phyloP scores from a whole-genome alignment of 2,797 vertebrate species.

The Perdix hodgsoniae region DNA sequence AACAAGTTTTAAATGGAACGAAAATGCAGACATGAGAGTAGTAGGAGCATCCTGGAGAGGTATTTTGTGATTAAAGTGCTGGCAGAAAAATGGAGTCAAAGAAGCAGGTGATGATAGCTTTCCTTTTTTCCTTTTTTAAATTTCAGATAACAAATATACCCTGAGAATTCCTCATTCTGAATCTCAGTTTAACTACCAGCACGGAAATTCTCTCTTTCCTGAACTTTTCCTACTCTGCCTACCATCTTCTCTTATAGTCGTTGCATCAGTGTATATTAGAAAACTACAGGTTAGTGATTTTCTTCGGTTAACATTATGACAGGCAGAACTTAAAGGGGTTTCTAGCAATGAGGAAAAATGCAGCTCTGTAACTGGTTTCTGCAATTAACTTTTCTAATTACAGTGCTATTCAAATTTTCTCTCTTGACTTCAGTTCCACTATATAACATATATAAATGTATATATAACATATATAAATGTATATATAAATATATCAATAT shows the following conservation, averaged over 20 bases:
- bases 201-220: conserved; percentile 20
- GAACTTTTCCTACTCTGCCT: neutral
- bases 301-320: neutral
- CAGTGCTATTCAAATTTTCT: neutral
- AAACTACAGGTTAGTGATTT: neutral
- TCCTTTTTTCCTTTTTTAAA: neutral
- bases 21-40: neutral
- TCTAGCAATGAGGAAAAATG: conserved; percentile 9
- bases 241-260: neutral
- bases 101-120: neutral
- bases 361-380: neutral
- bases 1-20: conserved; percentile 31
- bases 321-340: neutral
- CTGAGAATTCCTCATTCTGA: neutral
- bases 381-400: conserved; percentile 12
- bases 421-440: neutral
- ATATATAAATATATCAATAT: no score
- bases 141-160: neutral
- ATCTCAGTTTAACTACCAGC: neutral
- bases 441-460: neutral
- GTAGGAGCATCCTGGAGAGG: neutral
- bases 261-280: neutral
- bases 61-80: neutral
- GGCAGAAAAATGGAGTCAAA: neutral
- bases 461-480: no score